Base-by-base conservation (phyloP, 1,140 invertebrate genomes). In the Scylla paramamosain region DNA sequence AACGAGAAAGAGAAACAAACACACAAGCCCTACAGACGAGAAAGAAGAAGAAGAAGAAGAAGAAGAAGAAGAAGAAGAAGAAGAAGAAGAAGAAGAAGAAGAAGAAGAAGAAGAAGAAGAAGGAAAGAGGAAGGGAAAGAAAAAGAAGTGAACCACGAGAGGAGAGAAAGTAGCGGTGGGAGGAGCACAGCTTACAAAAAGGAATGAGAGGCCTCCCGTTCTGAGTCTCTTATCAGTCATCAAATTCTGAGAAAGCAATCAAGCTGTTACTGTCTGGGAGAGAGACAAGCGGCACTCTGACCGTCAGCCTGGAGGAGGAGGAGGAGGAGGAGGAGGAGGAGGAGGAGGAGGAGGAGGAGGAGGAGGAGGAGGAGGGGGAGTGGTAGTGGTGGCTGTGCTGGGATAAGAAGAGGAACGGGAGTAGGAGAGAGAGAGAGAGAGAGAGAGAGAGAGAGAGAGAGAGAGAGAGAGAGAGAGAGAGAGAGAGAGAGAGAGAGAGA, bases 161-260 rank as follows among this genome's bases (percentile, higher is more conserved):
- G 45, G n/a, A 88, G 25, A 46, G 45, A 39, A 16, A 88, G 45
- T 48, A 4, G 46, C 6, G 6, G 46, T 48, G 46, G 4, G 46
- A n/a, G n/a, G n/a, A n/a, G n/a, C n/a, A n/a, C n/a, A n/a, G 46
- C 46, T 7, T 48, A n/a, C n/a, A 32, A 48, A 48, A 48, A 48
- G 46, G 46, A 14, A 88, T 39, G 31, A 89, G 32, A 1, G 87
- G 25, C n/a, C 25, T 89, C 31, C 39, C 39, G 87, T 39, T 46
- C 87, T 52, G 46, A 89, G 32, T 20, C 32, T n/a, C 87, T 89
- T 28, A 28, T 89, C 87, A 12, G 20, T 0, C 87, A 46, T 89
- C 87, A 52, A 89, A 45, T 32, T 89, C 87, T 46, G 39, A 77
- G 67, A 77, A 77, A 20, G 67, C n/a, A 77, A 77, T 77, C 67